These are phyloP conservation scores for Pangasius djambal DNA, from an alignment of 2,797 vertebrate genomes.

Conservation along the genomic window DNA sequence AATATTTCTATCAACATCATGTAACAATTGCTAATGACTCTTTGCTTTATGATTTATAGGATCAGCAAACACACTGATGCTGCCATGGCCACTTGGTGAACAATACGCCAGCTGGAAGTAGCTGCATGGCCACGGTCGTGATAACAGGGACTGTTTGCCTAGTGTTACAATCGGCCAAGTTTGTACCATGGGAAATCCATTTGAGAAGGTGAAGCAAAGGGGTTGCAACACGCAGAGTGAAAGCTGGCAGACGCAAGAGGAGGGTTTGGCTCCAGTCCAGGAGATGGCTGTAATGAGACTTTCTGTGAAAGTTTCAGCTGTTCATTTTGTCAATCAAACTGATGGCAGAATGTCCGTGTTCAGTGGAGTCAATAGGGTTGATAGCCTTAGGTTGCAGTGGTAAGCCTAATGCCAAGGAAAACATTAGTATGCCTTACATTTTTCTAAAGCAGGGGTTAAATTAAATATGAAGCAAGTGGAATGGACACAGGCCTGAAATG, in stretches of 20 bases:
- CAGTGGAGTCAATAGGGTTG: not conserved
- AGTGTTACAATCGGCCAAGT: slow-evolving; percentile 68
- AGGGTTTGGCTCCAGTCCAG: slow-evolving; percentile 33
- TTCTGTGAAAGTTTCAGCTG: slow-evolving; percentile 54
- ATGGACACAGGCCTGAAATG: not conserved
- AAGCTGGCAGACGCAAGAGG: slow-evolving; percentile 31
- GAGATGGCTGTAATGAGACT: slow-evolving; percentile 32
- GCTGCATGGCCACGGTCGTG: slow-evolving; percentile 68
- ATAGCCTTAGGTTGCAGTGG: slow-evolving; percentile 4
- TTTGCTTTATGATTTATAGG: not conserved
- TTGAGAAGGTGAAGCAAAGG: slow-evolving; percentile 64
- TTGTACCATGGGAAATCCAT: slow-evolving; percentile 66
- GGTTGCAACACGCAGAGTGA: slow-evolving; percentile 42
- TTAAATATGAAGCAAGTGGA: not conserved
- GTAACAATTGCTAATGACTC: slow-evolving; percentile 21
- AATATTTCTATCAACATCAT: slow-evolving; percentile 31
- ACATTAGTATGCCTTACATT: not conserved
- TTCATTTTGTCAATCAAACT: slow-evolving; percentile 48
- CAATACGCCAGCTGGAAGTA: slow-evolving; percentile 61
- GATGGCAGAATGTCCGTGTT: slow-evolving; percentile 28
- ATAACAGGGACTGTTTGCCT: slow-evolving; percentile 79
- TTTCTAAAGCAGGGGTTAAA: not conserved
- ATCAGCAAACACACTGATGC: not conserved
- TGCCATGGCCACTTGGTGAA: slow-evolving; percentile 5
- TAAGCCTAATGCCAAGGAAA: slow-evolving; percentile 17